Percentiles rank a stretch among this genome's conserved stretches.
phyloP scores from a whole-genome alignment of 2,797 vertebrate species.

The Silurus lanzhouensis region DNA sequence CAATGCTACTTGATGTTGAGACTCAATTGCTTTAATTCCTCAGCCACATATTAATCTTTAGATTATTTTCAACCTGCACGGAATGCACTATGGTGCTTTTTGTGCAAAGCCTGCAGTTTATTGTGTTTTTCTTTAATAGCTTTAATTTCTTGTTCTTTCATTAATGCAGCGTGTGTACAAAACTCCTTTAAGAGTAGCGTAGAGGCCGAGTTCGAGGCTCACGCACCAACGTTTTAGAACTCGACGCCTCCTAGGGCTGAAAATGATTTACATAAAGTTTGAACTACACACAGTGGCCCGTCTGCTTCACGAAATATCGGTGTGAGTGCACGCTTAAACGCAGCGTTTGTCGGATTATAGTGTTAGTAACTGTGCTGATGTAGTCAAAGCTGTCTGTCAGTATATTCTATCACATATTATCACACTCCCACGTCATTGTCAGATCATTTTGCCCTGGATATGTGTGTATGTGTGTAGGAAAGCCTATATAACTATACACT shows the following conservation, averaged over 20 bases:
- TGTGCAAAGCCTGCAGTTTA: too few species aligned
- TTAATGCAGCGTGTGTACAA: neutral
- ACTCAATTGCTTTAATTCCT: too few species aligned
- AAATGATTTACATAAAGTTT: conserved; percentile 8
- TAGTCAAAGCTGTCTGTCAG: conserved; percentile 4
- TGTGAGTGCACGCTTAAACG: neutral
- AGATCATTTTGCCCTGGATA: neutral
- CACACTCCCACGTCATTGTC: neutral
- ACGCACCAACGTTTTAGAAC: neutral
- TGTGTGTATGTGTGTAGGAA: neutral
- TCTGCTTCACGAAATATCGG: neutral
- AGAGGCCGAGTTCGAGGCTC: neutral
- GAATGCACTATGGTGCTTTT: too few species aligned
- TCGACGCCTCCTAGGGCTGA: neutral
- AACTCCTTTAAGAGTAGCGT: neutral
- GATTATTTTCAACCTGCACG: neutral
- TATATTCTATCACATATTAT: neutral
- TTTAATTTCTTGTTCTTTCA: neutral
- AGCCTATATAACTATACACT: neutral
- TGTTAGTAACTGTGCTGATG: conserved; percentile 2
- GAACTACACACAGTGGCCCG: neutral
- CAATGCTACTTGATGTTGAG: too few species aligned
- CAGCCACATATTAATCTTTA: neutral
- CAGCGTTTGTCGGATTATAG: neutral
- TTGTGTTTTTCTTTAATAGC: neutral